Base-by-base conservation (phyloP, 2,113 vertebrate species). In the Dolichallabes microphthalmus region DNA sequence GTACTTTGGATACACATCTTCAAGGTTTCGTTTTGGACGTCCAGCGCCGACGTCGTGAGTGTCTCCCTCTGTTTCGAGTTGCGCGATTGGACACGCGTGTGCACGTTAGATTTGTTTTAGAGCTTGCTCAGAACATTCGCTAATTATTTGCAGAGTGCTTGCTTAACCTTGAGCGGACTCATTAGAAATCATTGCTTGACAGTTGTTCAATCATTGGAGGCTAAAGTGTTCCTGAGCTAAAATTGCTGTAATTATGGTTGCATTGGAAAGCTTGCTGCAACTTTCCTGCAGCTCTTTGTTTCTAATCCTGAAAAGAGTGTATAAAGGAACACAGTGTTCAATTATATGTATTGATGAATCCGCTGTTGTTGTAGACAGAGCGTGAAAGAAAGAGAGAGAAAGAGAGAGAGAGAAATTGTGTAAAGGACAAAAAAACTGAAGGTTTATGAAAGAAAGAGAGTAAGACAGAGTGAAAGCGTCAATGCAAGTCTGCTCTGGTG, bases 71-170 rank as follows among this genome's bases (percentile, higher is more conserved):
- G 85, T 86, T 85, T 82, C 14, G 58, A 39, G 66, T 82, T 83
- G 68, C 63, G 17, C 60, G 45, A 57, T 76, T 85, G 64, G 85
- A 86, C 85, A 76, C 61, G 82, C 76, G 85, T 75, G 84, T 82
- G 45, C 66, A 35, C 76, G 45, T 77, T 82, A 85, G 69, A 84
- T 76, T 58, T 68, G 32, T 77, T 77, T 86, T 39, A 55, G 60
- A 64, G 55, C 76, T 60, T 66, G 73, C 84, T 75, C 80, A 45
- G 77, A 86, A 88, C 52, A 77, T 84, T 86, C 64, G 32, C 78
- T 88, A 88, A 86, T 88, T 86, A 88, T 88, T 83, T 88, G 87
- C 87, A 73, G 88, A 88, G 85, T 66, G 79, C 85, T 88, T 88
- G 88, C 82, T 88, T 88, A 88, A 88, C 88, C 88, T 86, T 88